These are phyloP conservation scores for Onychostruthus taczanowskii DNA, from an alignment of 2,113 vertebrate genomes.

Conservation along the genomic window DNA sequence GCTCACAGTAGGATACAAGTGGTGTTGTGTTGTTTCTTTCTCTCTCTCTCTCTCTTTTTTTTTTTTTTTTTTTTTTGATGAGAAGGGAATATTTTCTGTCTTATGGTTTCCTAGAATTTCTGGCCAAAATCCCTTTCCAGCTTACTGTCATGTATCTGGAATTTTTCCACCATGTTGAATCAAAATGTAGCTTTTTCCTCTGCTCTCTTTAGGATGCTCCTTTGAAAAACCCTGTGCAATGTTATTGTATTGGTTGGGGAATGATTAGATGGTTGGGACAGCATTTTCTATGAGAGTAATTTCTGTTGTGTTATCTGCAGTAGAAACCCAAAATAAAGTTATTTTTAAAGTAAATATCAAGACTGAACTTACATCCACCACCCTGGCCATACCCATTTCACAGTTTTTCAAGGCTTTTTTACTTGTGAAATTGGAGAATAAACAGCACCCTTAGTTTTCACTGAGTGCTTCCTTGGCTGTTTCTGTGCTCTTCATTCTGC, in stretches of 20 bases:
- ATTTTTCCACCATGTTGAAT: not conserved
- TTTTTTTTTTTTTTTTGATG: not conserved
- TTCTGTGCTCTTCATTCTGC: not conserved
- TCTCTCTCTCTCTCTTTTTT: accelerated
- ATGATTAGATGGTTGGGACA: not conserved
- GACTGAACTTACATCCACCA: not conserved
- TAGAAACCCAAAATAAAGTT: not conserved
- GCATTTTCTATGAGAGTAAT: not conserved
- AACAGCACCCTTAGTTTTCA: not conserved
- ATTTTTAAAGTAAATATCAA: not conserved
- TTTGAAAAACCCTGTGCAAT: not conserved
- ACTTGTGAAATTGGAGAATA: not conserved
- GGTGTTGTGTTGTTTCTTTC: not conserved
- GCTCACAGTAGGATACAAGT: not conserved
- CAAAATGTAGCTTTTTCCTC: not conserved
- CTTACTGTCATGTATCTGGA: not conserved
- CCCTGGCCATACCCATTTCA: not conserved
- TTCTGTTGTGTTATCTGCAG: not conserved
- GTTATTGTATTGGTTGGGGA: not conserved
- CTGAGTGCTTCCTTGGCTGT: not conserved
- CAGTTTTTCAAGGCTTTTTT: not conserved
- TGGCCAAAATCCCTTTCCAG: not conserved
- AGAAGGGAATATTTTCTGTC: not conserved
- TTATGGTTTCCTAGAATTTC: not conserved
- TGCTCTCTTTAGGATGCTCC: not conserved